Conservation (phyloP, 1,140 invertebrate genomes). For the Brachionus koreanus region DNA sequence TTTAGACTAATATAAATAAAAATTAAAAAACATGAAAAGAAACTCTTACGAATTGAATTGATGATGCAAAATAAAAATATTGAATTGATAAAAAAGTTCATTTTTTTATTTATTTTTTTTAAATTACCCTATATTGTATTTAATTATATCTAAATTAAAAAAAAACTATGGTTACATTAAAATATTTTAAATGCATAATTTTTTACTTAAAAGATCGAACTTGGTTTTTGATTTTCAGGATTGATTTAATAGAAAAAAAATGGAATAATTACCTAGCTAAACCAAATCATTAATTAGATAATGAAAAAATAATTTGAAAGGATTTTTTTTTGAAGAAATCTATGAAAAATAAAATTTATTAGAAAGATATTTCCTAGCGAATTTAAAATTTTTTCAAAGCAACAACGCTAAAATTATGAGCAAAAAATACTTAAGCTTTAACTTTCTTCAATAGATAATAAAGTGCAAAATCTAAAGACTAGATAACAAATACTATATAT, state of each 20-base stretch:
- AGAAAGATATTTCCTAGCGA: neutral
- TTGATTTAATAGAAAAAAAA: too few species aligned
- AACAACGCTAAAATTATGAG: neutral
- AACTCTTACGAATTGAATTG: constrained; percentile 14
- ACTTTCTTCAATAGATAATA: neutral
- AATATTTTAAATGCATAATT: too few species aligned
- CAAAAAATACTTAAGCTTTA: neutral
- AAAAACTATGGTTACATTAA: neutral
- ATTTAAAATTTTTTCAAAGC: neutral
- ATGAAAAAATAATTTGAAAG: too few species aligned
- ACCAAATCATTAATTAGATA: too few species aligned
- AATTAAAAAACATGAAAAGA: neutral
- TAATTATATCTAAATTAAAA: too few species aligned
- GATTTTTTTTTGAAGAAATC: too few species aligned
- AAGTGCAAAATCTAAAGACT: neutral
- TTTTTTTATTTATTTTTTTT: neutral
- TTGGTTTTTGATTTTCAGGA: too few species aligned
- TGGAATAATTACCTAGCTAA: too few species aligned
- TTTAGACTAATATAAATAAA: neutral
- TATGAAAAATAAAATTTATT: neutral
- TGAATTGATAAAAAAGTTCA: constrained; percentile 2
- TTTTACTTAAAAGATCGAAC: too few species aligned
- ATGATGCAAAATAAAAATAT: neutral
- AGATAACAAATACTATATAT: neutral
- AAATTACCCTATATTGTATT: too few species aligned